A percentile compares a stretch with the other conserved stretches of the same genome.
Conservation (phyloP, 2,797 vertebrate genomes). For the Catamblyrhynchus diadema region DNA sequence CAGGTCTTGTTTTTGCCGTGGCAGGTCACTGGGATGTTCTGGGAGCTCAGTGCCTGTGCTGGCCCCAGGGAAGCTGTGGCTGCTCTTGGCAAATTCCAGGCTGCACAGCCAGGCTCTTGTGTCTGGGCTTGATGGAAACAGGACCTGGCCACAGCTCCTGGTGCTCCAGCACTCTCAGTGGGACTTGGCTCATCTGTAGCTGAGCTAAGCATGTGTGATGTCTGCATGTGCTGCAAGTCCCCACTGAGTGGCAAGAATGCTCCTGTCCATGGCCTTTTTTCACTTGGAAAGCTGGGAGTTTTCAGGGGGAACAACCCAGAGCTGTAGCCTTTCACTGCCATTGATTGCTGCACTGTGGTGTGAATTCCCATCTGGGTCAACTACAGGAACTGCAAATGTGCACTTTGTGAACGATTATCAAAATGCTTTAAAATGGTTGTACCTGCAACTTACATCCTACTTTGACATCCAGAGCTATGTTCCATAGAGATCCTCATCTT, state of each 20-base stretch:
- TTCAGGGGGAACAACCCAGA: background rate
- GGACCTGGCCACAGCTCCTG: background rate
- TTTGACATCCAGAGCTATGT: background rate
- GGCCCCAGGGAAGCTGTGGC: background rate
- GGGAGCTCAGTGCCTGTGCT: background rate
- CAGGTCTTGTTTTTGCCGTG: background rate
- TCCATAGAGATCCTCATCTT: background rate
- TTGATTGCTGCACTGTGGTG: background rate
- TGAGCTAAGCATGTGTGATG: fast-evolving
- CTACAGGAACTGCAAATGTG: background rate
- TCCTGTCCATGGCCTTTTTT: background rate
- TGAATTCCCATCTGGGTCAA: background rate
- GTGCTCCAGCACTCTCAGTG: background rate
- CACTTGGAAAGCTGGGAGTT: background rate
- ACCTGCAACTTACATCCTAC: background rate
- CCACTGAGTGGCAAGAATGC: background rate
- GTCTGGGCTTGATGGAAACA: background rate
- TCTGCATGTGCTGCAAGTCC: background rate
- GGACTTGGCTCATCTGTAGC: background rate
- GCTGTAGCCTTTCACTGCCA: background rate
- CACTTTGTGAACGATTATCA: background rate
- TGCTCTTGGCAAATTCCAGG: background rate
- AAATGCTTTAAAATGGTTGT: background rate
- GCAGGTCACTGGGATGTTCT: background rate
- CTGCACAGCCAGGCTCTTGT: background rate